Evolutionary conservation across 2,797 vertebrate genomes (phyloP), one percentile per base, ranked within the genome.

Genomic region (Poeciliopsis presidionis): DNA sequence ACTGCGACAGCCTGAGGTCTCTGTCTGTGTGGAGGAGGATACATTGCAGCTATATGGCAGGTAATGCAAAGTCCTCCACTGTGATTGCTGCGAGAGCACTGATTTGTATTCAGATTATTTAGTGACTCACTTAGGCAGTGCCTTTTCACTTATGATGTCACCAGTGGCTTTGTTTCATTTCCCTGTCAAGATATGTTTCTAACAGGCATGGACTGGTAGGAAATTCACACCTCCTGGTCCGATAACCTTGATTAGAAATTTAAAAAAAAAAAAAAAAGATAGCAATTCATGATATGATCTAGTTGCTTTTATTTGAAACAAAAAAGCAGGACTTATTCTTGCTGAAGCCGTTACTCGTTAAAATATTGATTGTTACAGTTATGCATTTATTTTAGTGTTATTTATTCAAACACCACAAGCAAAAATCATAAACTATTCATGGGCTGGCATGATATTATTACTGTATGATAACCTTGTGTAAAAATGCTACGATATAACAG

Each of bases 1-100:
- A 92, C 87, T 94, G 92, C 92, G 91, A 89, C 93, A 91, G 92
- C 87, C 78, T 87, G 77, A 85, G 83, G 78, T 81, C 70, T 36
- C 51, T 79, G 74, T 82, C 65, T 78, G 39, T 81, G 46, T 53
- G 36, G 74, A 77, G 51, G 76, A 83, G 76, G 75, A 65, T 28
- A 57, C 53, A 79, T 65, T 79, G 76, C 84, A 87, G 72, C 46
- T 78, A 0, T 33, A 46, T 39, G 49, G 39, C 51, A 49, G 39
- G 70, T 43, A 53, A 61, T 69, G 59, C 71, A 74, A 28, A 69
- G 61, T 63, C 45, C 25, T 39, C 13, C 30, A 8, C 25, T 72
- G 63, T 13, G 77, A 72, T 65, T 61, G 7, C 1, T 28, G 25
- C 33, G 74, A 47, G 33, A 57, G 41, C 33, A 25, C 36, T 33